These are phyloP conservation scores for Pediacus dermestoides DNA, from an alignment of 2,888 invertebrate genomes.

Conservation along the genomic window DNA sequence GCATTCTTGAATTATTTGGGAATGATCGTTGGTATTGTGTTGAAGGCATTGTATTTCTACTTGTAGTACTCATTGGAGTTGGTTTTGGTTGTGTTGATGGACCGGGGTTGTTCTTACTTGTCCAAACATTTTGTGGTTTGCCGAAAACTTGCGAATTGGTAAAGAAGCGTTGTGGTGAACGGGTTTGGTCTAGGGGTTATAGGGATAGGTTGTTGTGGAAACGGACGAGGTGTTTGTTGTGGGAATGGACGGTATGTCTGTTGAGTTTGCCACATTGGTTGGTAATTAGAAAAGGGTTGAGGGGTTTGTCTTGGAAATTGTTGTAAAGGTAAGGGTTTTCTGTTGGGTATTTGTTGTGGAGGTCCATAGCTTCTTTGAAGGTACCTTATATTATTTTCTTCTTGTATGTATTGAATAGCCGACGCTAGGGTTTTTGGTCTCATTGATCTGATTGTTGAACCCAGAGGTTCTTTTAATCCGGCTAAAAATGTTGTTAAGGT, in stretches of 20 bases:
- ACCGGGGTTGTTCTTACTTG: neutral
- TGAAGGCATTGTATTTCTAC: neutral
- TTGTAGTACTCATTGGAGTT: neutral
- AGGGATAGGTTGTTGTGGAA: no score
- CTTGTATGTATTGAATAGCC: constrained; percentile 12
- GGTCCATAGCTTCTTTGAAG: constrained; percentile 1
- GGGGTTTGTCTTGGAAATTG: no score
- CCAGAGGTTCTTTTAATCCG: no score
- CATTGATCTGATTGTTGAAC: constrained; percentile 13
- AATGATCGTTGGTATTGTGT: neutral
- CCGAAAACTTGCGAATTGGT: constrained; percentile 9
- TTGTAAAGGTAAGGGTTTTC: no score
- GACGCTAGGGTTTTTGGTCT: constrained; percentile 1
- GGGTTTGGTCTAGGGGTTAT: neutral
- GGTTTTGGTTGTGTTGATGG: neutral
- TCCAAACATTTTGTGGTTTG: constrained; percentile 8
- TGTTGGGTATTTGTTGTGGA: no score
- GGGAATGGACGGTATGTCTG: no score
- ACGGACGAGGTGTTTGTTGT: no score
- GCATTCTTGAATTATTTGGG: no score
- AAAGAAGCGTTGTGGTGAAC: neutral
- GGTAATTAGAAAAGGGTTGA: no score
- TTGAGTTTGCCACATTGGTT: no score
- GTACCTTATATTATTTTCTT: constrained; percentile 12
- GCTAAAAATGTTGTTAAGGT: no score